Base-by-base conservation (phyloP, 2,888 invertebrate species). In the Pinctada fucata region DNA sequence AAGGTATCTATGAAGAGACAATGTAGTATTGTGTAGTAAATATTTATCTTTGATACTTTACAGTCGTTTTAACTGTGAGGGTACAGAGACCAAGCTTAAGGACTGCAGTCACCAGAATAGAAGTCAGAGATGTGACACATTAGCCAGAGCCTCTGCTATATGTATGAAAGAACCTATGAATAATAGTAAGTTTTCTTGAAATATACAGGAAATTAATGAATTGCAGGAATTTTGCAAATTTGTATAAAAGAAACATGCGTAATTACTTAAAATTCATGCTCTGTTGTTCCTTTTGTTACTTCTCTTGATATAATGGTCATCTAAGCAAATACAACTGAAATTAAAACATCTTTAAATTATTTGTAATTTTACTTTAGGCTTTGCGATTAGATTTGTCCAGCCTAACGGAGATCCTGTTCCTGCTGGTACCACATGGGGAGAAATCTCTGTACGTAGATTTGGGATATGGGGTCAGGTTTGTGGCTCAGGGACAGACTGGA, bases 391-490 rank as follows among this genome's bases (percentile, higher is more conserved):
- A 75, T 68, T 79, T 58, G 79, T 75, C 49, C 74, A 72, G 8
- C 58, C 58, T 58, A 58, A 58, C 58, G 72, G 71, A 4, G 66
- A 66, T 16, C 65, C 50, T 74, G n/a, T n/a, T 2, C 63, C 66
- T 13, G 50, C n/a, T 6, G 74, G 66, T 10, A 52, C 67, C 13
- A 52, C 65, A 2, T 88, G 86, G 85, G 88, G 88, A 16, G 84
- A 86, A 48, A 87, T 87, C 1, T 84, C 82, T 78, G 85, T 87
- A 1, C 76, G 85, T 49, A 82, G 83, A 51, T 75, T 82, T 47
- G 87, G 86, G 4, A 76, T 87, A 6, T 86, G 86, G 86, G 87
- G 87, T 13, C 86, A 84, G 64, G 85, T 87, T 2, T 87, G 87
- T 77, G 80, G 84, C 58, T 82, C 82, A 49, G 84, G 84, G 47